phyloP scores from a whole-genome alignment of 2,113 vertebrate genomes.

The Coptodon bakossiorum region DNA sequence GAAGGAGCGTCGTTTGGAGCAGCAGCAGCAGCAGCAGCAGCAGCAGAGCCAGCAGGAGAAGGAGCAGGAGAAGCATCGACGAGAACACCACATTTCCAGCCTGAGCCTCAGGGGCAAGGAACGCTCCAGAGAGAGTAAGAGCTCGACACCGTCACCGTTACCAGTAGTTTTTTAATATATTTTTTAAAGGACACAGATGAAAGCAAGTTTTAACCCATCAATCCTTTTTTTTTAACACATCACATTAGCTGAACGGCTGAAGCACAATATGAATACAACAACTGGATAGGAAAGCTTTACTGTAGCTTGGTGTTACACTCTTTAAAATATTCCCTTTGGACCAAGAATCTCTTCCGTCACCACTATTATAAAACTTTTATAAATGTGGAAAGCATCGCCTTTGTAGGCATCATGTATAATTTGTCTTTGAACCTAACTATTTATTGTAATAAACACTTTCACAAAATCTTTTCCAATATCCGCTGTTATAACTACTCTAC shows the following conservation, averaged over 20 bases:
- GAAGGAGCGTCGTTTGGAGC: constrained; percentile 94
- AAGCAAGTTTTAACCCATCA: not conserved
- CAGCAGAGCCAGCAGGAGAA: constrained; percentile 92
- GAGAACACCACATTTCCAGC: constrained; percentile 87
- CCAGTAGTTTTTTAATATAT: not conserved
- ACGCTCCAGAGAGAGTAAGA: constrained; percentile 94
- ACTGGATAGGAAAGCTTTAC: not conserved
- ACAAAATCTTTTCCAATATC: not conserved
- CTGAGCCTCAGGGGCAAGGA: constrained; percentile 88
- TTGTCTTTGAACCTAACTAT: not conserved
- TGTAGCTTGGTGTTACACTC: not conserved
- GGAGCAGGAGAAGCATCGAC: constrained; percentile 87
- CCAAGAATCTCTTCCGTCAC: not conserved
- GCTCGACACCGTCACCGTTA: constrained; percentile 24
- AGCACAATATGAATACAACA: not conserved
- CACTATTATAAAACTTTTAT: not conserved
- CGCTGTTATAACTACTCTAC: not conserved
- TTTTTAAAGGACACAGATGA: not conserved
- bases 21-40: constrained; percentile 80
- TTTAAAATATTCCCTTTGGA: not conserved
- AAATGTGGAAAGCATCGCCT: not conserved
- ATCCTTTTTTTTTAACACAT: not conserved
- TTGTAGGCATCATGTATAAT: not conserved
- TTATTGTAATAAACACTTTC: not conserved
- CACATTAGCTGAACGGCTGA: not conserved